Base-by-base conservation (phyloP, 2,113 vertebrate genomes). In the Lathamus discolor region DNA sequence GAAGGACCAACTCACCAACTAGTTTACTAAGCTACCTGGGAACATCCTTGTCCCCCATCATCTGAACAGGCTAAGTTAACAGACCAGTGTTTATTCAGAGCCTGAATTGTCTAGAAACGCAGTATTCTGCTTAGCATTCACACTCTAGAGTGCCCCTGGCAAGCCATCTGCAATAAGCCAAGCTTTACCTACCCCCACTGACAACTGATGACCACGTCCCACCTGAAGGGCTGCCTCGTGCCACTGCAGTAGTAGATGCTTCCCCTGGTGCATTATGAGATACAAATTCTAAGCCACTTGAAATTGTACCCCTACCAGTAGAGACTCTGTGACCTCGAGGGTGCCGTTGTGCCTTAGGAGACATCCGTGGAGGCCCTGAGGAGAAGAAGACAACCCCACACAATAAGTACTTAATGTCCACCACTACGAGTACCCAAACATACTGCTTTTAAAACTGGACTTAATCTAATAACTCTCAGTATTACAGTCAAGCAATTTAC, bases 201-300 rank as follows among this genome's bases (percentile, higher is more conserved):
- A 99, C 99, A 90, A 99, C 99, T 68, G 99, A 99, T 77, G 99
- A 99, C 99, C 99, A 99, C 13, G 99, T 99, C 96, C 99, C 99
- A 95, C 99, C 99, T 54, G 99, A 99, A 74, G 99, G 98, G 97
- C 98, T 99, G 97, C 98, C 99, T 97, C 99, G 98, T 91, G 98
- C 97, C 73, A 98, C 98, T 67, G 99, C 96, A 95, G 98, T 96
- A 95, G 98, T 95, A 81, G 98, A 96, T 89, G 98, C 97, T 92
- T 99, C 99, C 97, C 98, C 99, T 57, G 99, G 97, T 78, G 98
- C 97, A 95, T 98, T 99, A 95, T 99, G 99, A 95, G 99, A 98
- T 94, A 99, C 98, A 97, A 99, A 98, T 95, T 99, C 99, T 94
- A 98, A 98, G 83, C 98, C 98, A 75, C 99, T 98, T 85, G 99